Evolutionary conservation across 2,888 invertebrate species (phyloP), one percentile per base, ranked within the genome.

Genomic region (Druceiella hillmani): DNA sequence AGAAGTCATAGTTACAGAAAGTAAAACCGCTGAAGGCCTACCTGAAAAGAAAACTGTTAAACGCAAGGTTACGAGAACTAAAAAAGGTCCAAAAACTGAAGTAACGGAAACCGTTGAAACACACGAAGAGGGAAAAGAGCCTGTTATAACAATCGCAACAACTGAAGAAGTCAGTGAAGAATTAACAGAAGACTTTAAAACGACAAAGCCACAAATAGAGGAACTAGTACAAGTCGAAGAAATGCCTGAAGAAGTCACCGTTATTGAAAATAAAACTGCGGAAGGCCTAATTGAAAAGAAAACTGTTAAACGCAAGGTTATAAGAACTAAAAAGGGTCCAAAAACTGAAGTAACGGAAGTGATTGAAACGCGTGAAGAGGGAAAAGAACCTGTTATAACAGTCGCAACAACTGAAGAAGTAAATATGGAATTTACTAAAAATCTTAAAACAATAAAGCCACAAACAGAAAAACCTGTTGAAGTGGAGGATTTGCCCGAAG

Each of bases 11-110:
- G 55, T 57, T n/a, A 47, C 47, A 3, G 52, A 57, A 31, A 48
- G 52, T 12, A 43, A 50, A 27, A 55, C 51, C 15, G 52, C 50
- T 15, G 50, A 43, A 41, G 59, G 51, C 31, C 6, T 7, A 25
- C 33, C 11, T 3, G 33, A 25, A 17, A 38, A 33, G 20, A 9
- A 26, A 13, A n/a, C 32, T 22, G 54, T 51, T 1, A 57, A 38
- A 54, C 56, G 50, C 50, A 54, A 43, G 56, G 52, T 16, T 48
- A 55, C 39, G 42, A 52, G 46, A 43, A 46, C 50, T 50, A 25
- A 62, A 52, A 50, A 61, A 54, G 48, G 56, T 9, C 16, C 45
- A 1, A 44, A 50, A n/a, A 55, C 59, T 34, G 64, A 65, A 39
- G 47, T 58, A 11, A 53, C 57, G 1, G 58, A 52, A 53, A 57